phyloP scores from a whole-genome alignment of 1,140 invertebrate species.

The Lepidurus packardi region DNA sequence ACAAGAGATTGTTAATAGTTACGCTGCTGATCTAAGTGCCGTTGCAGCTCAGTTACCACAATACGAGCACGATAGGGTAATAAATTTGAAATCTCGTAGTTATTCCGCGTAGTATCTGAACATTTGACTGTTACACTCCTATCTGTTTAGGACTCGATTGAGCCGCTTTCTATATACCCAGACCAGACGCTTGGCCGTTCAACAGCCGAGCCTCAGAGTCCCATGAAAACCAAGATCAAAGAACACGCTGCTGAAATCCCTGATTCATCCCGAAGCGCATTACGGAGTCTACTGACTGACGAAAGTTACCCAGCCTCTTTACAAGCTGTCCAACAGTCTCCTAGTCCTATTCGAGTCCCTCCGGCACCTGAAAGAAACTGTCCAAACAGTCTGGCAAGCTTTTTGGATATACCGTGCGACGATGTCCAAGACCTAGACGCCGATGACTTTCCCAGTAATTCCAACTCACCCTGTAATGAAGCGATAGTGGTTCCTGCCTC shows the following conservation, averaged over 20 bases:
- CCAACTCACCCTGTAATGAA: not conserved
- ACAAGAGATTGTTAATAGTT: slow-evolving; percentile 43
- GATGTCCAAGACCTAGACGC: slow-evolving; percentile 25
- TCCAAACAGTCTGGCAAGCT: slow-evolving; percentile 29
- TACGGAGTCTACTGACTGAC: not conserved
- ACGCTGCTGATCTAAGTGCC: slow-evolving; percentile 39
- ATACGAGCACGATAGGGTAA: slow-evolving; percentile 6
- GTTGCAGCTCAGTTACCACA: slow-evolving; percentile 39
- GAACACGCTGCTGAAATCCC: not conserved
- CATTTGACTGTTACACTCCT: not conserved
- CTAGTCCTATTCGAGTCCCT: not conserved
- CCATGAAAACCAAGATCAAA: not conserved
- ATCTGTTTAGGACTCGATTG: not conserved
- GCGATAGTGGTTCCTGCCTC: not conserved
- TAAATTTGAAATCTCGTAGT: not conserved
- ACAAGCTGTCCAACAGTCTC: not conserved
- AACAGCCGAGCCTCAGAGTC: not conserved
- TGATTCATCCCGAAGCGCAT: not conserved
- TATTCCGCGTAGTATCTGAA: not conserved
- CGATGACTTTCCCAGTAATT: slow-evolving; percentile 9
- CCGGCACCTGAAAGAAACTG: slow-evolving; percentile 1
- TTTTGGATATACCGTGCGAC: slow-evolving; percentile 32
- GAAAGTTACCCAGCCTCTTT: not conserved
- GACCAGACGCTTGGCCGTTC: not conserved
- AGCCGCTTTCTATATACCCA: not conserved